Conservation (phyloP, 2,888 invertebrate genomes). For the Micropterix aruncella region DNA sequence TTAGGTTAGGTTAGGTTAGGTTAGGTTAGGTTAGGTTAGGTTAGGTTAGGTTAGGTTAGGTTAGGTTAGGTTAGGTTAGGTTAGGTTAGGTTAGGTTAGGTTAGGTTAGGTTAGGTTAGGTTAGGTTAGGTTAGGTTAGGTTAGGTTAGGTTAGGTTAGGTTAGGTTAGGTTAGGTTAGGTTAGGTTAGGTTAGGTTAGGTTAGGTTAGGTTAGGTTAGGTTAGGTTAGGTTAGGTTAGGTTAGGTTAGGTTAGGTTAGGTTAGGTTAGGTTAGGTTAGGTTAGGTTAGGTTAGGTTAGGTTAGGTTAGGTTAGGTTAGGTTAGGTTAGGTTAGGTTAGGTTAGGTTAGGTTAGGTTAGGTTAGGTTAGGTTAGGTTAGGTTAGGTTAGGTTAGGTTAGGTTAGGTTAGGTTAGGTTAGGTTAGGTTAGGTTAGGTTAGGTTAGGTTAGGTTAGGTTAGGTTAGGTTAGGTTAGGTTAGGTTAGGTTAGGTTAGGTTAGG, state of each 20-base stretch:
- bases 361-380: slow-evolving; percentile 3
- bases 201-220: slow-evolving; percentile 4
- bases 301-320: slow-evolving; percentile 4
- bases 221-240: slow-evolving; percentile 3
- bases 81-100: slow-evolving; percentile 4
- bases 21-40: neutral
- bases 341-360: slow-evolving; percentile 4
- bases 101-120: neutral
- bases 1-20: slow-evolving; percentile 1
- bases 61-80: slow-evolving; percentile 1
- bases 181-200: slow-evolving; percentile 4
- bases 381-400: slow-evolving; percentile 1
- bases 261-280: slow-evolving; percentile 4
- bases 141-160: no score
- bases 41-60: neutral
- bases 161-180: slow-evolving; percentile 3
- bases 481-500: slow-evolving; percentile 4
- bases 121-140: slow-evolving; percentile 2
- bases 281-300: slow-evolving; percentile 3
- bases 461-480: slow-evolving; percentile 4
- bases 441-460: slow-evolving; percentile 4
- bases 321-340: slow-evolving; percentile 3
- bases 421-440: no score
- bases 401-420: slow-evolving; percentile 3
- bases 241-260: slow-evolving; percentile 4